Base-by-base conservation (phyloP, 2,888 invertebrate species). In the Caenorhabditis sp. region DNA sequence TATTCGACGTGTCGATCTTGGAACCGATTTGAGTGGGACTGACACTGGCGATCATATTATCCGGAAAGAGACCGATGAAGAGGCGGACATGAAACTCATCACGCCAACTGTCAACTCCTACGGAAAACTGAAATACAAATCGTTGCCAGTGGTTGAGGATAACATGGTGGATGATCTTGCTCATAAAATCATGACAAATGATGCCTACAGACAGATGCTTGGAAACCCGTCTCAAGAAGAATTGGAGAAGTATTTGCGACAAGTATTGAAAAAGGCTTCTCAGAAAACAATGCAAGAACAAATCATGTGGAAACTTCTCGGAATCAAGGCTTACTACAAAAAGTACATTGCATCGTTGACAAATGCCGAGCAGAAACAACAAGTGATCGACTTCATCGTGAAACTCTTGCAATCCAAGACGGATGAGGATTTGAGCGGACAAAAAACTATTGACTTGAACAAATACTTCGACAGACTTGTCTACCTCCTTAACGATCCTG, bases 251-350 rank as follows among this genome's bases (percentile, higher is more conserved):
- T 60, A 69, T 17, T 21, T 69, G 12, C 27, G 43, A 10, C 8
- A 43, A 3, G 17, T 43, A 3, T 43, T 43, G 10, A 43, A 43
- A 43, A 43, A 43, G 14, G 14, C 43, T 10, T 43, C 43, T 10
- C 43, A 43, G 14, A 43, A 43, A 43, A 17, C 17, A 17, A 43
- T 43, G 7, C 43, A 14, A 7, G 43, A 43, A 43, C 43, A 43
- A 43, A 43, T 43, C 43, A 3, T 61, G 0, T 64, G 64, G 61
- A 69, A 69, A 43, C 59, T 64, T 25, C 56, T 69, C 8, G 69
- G 56, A 4, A 21, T 23, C 12, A 63, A 63, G 21, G 69, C 63
- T 12, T 57, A 36, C 27, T 61, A 64, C 21, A 38, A 25, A 17
- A 60, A 69, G 49, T 60, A 50, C 27, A 14, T 64, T 10, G 21